These are phyloP conservation scores for Chrysopilus asiliformis DNA, from an alignment of 2,888 invertebrate species.

Conservation along the genomic window DNA sequence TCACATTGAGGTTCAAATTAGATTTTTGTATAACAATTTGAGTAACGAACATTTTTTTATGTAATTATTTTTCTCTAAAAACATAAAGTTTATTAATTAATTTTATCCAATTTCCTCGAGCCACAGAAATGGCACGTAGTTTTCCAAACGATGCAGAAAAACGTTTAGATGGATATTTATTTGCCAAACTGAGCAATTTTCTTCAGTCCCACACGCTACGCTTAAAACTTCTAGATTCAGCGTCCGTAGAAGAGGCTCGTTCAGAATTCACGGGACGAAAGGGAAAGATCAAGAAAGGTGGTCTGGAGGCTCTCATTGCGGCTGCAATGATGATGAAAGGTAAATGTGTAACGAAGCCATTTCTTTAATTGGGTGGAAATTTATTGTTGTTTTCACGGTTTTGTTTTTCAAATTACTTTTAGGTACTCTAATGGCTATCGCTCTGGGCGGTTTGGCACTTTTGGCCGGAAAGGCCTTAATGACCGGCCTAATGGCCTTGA, in stretches of 20 bases:
- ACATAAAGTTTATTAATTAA: not conserved
- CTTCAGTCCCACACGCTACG: constrained; percentile 61
- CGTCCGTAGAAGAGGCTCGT: constrained; percentile 44
- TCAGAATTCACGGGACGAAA: constrained; percentile 43
- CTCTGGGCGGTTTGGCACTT: constrained; percentile 59
- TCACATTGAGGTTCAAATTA: no score
- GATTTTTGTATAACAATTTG: no score
- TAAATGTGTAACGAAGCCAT: constrained; percentile 21
- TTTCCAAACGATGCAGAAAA: constrained; percentile 65
- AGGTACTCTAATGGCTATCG: constrained; percentile 61
- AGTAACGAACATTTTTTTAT: no score
- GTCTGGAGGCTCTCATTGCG: constrained; percentile 39
- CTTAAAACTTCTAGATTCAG: constrained; percentile 53
- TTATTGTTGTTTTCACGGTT: not conserved
- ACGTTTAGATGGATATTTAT: constrained; percentile 58
- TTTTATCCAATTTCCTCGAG: not conserved
- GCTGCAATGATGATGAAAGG: constrained; percentile 52
- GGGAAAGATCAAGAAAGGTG: constrained; percentile 43
- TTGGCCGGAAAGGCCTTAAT: constrained; percentile 73
- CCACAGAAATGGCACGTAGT: constrained; percentile 52
- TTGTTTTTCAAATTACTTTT: constrained; percentile 11
- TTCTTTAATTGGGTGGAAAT: not conserved
- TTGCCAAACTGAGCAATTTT: constrained; percentile 56
- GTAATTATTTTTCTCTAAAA: constrained; percentile 3
- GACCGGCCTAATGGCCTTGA: constrained; percentile 66